phyloP scores from a whole-genome alignment of 2,888 invertebrate genomes.

The Drosophila emarginata region DNA sequence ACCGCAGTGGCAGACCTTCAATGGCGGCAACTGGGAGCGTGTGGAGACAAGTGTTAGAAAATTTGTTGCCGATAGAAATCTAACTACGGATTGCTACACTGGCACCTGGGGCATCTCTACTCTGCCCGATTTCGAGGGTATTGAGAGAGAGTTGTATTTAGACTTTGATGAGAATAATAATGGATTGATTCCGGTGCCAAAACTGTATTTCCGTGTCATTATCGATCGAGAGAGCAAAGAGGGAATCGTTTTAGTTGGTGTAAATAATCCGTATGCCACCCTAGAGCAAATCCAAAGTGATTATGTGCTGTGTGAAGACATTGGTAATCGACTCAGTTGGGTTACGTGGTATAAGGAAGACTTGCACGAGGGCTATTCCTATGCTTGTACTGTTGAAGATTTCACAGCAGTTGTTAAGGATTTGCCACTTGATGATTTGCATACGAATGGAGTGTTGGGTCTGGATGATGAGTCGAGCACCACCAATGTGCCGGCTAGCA shows the following conservation, averaged over 20 bases:
- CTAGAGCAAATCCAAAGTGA: conserved; percentile 64
- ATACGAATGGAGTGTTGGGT: conserved; percentile 69
- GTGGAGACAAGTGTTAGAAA: conserved; percentile 83
- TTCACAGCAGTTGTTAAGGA: conserved; percentile 66
- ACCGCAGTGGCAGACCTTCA: conserved; percentile 85
- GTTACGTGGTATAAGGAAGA: conserved; percentile 69
- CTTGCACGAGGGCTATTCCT: conserved; percentile 70
- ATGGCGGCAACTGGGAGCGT: conserved; percentile 85
- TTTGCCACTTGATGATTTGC: conserved; percentile 64
- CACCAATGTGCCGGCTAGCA: conserved; percentile 20
- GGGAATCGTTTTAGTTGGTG: conserved; percentile 84
- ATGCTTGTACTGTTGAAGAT: conserved; percentile 76
- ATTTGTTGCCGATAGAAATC: conserved; percentile 79
- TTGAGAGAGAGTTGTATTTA: conserved; percentile 79
- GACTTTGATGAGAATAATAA: conserved; percentile 76
- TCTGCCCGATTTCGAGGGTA: conserved; percentile 82
- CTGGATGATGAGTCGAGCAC: conserved; percentile 44
- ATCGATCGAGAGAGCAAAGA: conserved; percentile 82
- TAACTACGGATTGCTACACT: conserved; percentile 83
- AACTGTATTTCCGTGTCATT: conserved; percentile 84
- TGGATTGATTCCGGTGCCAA: conserved; percentile 84
- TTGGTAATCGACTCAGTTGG: conserved; percentile 73
- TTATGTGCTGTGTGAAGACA: conserved; percentile 74
- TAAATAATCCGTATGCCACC: conserved; percentile 79
- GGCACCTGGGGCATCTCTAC: conserved; percentile 84